A percentile compares a stretch with the other conserved stretches of the same genome.
Evolutionary conservation across 2,797 vertebrate genomes (phyloP).

Genomic region (Pipistrellus pygmaeus): DNA sequence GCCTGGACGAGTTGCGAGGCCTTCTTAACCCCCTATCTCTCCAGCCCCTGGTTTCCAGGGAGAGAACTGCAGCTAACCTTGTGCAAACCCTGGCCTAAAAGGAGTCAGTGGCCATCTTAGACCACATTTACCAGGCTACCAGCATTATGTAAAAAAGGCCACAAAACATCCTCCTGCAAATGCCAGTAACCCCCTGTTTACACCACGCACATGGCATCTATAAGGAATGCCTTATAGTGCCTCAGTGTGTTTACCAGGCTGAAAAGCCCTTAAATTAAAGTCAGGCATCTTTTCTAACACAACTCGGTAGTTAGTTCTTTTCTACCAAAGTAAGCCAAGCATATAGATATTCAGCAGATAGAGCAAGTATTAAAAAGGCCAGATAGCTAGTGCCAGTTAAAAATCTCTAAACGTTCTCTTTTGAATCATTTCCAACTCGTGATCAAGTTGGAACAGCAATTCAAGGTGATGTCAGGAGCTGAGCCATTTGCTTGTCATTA

Average conservation of each 20-base stretch:
- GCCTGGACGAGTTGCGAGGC: neutral
- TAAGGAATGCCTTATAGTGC: neutral
- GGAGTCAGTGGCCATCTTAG: neutral
- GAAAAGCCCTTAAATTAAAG: neutral
- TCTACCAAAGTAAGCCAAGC: neutral
- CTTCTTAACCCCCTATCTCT: neutral
- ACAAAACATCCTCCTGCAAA: neutral
- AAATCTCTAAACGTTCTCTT: conserved; percentile 9
- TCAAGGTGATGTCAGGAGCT: neutral
- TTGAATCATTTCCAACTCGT: conserved; percentile 7
- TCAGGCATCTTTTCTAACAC: neutral
- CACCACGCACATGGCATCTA: fast-evolving
- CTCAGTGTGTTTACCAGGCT: neutral
- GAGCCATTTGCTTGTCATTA: neutral
- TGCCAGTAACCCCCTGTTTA: neutral
- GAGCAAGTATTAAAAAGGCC: conserved; percentile 40
- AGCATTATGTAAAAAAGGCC: neutral
- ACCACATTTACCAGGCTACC: neutral
- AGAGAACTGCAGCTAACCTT: neutral
- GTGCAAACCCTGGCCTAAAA: neutral
- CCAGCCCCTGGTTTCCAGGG: neutral
- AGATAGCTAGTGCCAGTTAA: neutral
- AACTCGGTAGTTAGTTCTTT: neutral
- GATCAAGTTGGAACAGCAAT: neutral
- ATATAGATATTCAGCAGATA: neutral